Base-by-base conservation (phyloP, 2,113 vertebrate genomes). In the Hystrix cristata region DNA sequence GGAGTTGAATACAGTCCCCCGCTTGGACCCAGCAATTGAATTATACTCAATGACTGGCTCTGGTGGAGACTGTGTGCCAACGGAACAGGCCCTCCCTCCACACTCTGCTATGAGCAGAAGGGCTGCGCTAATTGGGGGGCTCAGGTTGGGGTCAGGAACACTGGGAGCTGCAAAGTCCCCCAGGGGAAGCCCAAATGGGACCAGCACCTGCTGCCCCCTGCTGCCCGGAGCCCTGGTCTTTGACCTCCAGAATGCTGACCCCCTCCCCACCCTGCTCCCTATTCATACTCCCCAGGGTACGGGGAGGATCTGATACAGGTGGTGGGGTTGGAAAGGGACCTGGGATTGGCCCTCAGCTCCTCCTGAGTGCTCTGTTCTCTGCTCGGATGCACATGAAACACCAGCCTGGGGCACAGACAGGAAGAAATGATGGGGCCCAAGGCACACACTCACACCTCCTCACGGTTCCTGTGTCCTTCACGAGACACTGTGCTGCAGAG, bases 131-230 rank as follows among this genome's bases (percentile, higher is more conserved):
- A 29, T 7, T 10, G 19, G 34, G 53, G n/a, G 65, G 34, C 3
- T 34, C 16, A 69, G 34, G 25, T 14, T 64, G 27, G 57, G 43
- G 48, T 14, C 65, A 43, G 74, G 51, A 21, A 38, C 38, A 38
- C 38, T 38, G 38, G 38, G 38, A 38, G 38, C 38, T 2, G 38
- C 38, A 38, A 38, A 34, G 78, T 25, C 12, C 2, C 29, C 0
- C 16, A 0, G 18, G 27, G 38, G 15, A 55, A 60, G 8, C 18
- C 34, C 57, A 19, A 12, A 2, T 46, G 27, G 59, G 34, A 60
- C 64, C 11, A 34, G 38, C 31, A 51, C 31, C n/a, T 16, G 55
- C 4, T 51, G 15, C 29, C 71, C 71, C 5, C 55, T 29, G 14
- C 46, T 19, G 51, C 23, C 34, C 34, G 43, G n/a, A 29, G 46